Percentiles rank a stretch among this genome's conserved stretches.
These are phyloP conservation scores for Cotesia congregata DNA, from an alignment of 2,888 invertebrate species.

Conservation along the genomic window DNA sequence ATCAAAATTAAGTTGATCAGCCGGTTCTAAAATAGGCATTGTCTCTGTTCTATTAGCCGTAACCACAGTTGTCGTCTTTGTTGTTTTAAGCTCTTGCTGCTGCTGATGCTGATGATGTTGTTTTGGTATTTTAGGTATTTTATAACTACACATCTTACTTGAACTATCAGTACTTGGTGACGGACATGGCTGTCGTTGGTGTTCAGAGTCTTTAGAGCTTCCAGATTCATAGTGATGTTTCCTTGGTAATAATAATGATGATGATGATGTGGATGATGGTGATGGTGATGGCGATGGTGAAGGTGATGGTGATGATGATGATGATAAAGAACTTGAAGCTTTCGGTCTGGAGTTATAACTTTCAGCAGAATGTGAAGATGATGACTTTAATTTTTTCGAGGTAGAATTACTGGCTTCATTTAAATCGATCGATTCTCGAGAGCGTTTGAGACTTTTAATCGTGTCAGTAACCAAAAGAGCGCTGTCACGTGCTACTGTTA, in stretches of 20 bases:
- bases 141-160: conserved; percentile 48
- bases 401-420: conserved; percentile 17
- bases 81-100: conserved; percentile 18
- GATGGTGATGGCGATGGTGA: conserved; percentile 23
- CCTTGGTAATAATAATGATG: neutral
- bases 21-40: conserved; percentile 64
- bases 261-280: conserved; percentile 15
- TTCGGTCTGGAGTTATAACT: conserved; percentile 13
- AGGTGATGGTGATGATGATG: conserved; percentile 17
- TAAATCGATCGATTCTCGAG: conserved; percentile 20
- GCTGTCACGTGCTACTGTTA: conserved; percentile 12
- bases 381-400: conserved; percentile 23
- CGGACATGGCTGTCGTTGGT: neutral
- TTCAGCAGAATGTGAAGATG: neutral
- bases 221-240: neutral
- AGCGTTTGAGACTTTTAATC: conserved; percentile 26
- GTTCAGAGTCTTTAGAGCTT: conserved; percentile 13
- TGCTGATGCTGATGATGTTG: conserved; percentile 6
- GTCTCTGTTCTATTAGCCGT: neutral
- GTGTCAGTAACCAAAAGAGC: conserved; percentile 13
- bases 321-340: conserved; percentile 4
- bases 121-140: conserved; percentile 48
- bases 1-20: conserved; percentile 53
- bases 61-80: neutral
- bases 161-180: conserved; percentile 29